These are phyloP conservation scores for Pseudobourletiella spinata DNA, from an alignment of 1,140 invertebrate genomes.

Conservation along the genomic window DNA sequence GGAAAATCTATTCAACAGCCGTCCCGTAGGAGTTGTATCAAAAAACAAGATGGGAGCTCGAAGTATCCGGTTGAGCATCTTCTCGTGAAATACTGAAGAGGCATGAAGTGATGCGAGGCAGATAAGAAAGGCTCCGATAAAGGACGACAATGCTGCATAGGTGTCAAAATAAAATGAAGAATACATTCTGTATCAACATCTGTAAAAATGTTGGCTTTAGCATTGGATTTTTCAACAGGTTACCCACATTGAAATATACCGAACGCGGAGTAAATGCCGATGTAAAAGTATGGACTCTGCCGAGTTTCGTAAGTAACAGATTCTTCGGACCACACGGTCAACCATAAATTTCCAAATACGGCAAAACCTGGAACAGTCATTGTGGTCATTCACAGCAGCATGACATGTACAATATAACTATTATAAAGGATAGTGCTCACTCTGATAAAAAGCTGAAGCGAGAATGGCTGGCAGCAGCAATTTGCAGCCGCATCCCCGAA, in stretches of 20 bases:
- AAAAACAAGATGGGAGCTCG: conserved; percentile 68
- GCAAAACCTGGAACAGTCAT: conserved; percentile 73
- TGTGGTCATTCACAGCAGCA: no score
- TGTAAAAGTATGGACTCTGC: conserved; percentile 60
- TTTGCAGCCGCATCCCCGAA: no score
- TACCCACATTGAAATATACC: conserved; percentile 72
- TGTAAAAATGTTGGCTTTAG: no score
- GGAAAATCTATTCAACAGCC: conserved; percentile 74
- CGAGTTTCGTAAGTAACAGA: conserved; percentile 48
- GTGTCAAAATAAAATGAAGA: no score
- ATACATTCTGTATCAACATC: no score
- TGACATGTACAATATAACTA: no score
- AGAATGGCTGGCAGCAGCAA: no score
- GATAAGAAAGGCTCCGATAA: conserved; percentile 10
- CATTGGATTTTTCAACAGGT: no score
- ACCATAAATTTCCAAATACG: conserved; percentile 86
- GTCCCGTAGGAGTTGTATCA: conserved; percentile 74
- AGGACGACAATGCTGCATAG: no score
- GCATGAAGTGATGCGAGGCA: conserved; percentile 51
- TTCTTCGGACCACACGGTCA: conserved; percentile 75
- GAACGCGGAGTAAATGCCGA: conserved; percentile 78
- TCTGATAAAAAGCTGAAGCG: no score
- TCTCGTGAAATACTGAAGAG: conserved; percentile 52
- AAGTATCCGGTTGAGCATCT: conserved; percentile 52
- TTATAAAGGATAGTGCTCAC: no score